phyloP scores from a whole-genome alignment of 2,888 invertebrate species.

The Polymixis flavicincta region DNA sequence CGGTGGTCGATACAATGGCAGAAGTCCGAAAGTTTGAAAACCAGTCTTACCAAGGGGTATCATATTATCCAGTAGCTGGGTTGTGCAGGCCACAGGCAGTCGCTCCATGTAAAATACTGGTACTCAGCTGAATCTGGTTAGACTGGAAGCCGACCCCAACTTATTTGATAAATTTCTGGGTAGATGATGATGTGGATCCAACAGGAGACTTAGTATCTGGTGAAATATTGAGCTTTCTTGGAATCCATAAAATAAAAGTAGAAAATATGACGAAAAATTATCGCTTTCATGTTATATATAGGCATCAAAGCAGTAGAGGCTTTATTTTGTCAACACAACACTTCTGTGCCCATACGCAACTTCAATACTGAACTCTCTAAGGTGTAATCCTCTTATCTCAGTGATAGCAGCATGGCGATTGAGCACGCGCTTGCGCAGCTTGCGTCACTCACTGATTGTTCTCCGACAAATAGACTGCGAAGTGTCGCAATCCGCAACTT shows the following conservation, averaged over 20 bases:
- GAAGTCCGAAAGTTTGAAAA: too few relatives aligned
- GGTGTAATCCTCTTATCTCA: conserved; percentile 50
- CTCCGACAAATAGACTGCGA: conserved; percentile 77
- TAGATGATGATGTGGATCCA: too few relatives aligned
- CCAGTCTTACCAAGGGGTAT: too few relatives aligned
- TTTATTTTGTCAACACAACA: conserved; percentile 35
- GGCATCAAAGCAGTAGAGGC: background rate
- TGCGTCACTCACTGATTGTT: conserved; percentile 76
- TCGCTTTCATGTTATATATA: background rate
- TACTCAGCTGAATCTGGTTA: too few relatives aligned
- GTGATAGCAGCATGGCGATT: conserved; percentile 61
- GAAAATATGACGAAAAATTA: too few relatives aligned
- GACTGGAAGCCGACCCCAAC: too few relatives aligned
- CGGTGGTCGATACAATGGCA: conserved; percentile 10
- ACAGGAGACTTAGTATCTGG: background rate
- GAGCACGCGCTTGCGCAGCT: conserved; percentile 73
- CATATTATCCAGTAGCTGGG: too few relatives aligned
- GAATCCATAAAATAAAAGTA: background rate
- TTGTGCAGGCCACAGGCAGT: too few relatives aligned
- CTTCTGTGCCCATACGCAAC: conserved; percentile 7
- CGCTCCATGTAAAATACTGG: too few relatives aligned
- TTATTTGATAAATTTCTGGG: too few relatives aligned
- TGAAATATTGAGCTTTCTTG: background rate
- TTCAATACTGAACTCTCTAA: conserved; percentile 28
- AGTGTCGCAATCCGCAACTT: conserved; percentile 68